Percentiles rank a stretch among this genome's conserved stretches.
Conservation (phyloP, 2,113 vertebrate species). For the Clinocottus analis region DNA sequence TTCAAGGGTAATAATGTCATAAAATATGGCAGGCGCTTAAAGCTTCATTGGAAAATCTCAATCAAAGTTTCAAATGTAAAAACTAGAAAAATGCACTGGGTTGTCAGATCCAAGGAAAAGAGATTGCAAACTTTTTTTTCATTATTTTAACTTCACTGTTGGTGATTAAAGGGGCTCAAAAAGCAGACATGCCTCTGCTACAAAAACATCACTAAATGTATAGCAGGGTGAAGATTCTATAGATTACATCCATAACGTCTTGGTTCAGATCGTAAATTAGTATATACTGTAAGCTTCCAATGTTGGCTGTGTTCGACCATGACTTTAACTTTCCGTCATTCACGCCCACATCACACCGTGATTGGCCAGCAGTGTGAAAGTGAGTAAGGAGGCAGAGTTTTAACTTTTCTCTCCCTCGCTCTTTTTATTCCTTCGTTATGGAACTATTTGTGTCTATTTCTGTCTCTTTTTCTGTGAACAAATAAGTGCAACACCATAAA, state of each 20-base stretch:
- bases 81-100: too few species aligned
- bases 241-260: not conserved
- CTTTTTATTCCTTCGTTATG: not conserved
- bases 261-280: not conserved
- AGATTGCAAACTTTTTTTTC: not conserved
- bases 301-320: not conserved
- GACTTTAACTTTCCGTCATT: not conserved
- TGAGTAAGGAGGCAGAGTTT: not conserved
- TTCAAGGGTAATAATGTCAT: not conserved
- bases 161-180: not conserved
- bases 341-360: not conserved
- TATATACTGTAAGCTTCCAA: not conserved
- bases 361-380: slow-evolving; percentile 4
- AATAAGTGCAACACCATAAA: not conserved
- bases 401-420: not conserved
- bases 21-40: not conserved
- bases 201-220: not conserved
- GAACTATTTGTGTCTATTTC: slow-evolving; percentile 4
- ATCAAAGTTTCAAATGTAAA: not conserved
- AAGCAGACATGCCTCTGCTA: not conserved
- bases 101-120: not conserved
- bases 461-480: not conserved
- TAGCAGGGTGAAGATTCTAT: not conserved
- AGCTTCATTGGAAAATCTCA: not conserved
- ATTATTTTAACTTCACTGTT: not conserved